Evolutionary conservation across 2,797 vertebrate genomes (phyloP), one percentile per base, ranked within the genome.

Genomic region (Ctenosaura bakeri): DNA sequence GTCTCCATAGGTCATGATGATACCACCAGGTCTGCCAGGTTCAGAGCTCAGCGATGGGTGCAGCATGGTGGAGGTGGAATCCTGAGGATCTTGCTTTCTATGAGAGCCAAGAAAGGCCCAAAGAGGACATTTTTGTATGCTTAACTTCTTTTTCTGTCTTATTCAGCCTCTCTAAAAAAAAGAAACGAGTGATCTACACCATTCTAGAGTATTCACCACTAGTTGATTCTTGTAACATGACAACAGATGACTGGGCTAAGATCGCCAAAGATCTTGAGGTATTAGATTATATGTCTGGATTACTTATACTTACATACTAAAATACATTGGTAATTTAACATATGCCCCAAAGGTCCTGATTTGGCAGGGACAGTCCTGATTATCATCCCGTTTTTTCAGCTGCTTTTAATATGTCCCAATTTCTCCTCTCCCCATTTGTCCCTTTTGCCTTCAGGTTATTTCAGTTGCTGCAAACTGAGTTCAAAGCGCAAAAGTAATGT

Each of bases 171-270:
- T 97, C 95, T 93, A 97, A 98, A 94, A 94, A 97, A 52, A 97
- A 97, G 54, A 98, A 98, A 96, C 98, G 99, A 96, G 97, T 99
- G 76, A 86, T 99, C 91, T 99, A 98, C 96, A 98, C 97, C 0
- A 92, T 99, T 84, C 83, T 98, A 50, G 99, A 99, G 93, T 98
- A 99, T 92, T 96, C 91, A 0, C 98, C 98, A 0, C 96, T 99
- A 87, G 98, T 99, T 83, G 99, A 99, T 96, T 99, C 99, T 88
- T 99, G 98, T 80, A 99, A 99, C 96, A 99, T 99, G 98, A 99
- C 98, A 0, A 98, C 98, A 38, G 95, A 98, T 0, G 98, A 99
- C 94, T 99, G 99, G 99, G 98, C 97, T 54, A 97, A 62, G 91
- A 98, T 99, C 52, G 98, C 98, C 92, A 98, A 79, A 66, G 76